Conservation (phyloP, 1,140 invertebrate species). For the Pentalonia nigronervosa region DNA sequence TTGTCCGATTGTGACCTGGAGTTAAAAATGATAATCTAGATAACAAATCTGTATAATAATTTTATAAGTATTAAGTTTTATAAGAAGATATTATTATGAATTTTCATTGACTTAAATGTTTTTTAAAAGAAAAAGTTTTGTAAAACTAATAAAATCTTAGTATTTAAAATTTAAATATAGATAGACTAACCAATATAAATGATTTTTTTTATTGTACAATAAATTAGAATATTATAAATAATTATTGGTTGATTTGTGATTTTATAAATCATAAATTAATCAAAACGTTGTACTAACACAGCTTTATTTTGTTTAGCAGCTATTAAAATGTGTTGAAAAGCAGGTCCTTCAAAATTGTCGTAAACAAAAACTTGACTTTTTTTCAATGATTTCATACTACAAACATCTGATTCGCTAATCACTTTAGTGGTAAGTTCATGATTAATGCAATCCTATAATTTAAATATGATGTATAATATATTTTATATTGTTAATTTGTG, state of each 20-base stretch:
- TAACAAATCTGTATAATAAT: not conserved
- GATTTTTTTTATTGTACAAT: not conserved
- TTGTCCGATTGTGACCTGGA: too few species aligned
- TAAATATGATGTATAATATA: not conserved
- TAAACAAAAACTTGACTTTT: slow-evolving; percentile 52
- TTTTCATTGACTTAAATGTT: too few species aligned
- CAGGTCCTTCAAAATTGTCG: slow-evolving; percentile 44
- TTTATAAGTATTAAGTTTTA: not conserved
- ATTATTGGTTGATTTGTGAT: not conserved
- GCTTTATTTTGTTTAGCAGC: slow-evolving; percentile 43
- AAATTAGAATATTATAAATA: not conserved
- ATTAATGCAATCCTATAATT: slow-evolving; percentile 35
- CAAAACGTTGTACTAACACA: slow-evolving; percentile 52
- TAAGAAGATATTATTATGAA: not conserved
- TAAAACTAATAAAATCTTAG: not conserved
- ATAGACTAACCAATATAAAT: not conserved
- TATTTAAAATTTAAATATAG: not conserved
- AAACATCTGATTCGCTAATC: slow-evolving; percentile 26
- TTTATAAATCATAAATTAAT: not conserved
- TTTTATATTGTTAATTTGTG: not conserved
- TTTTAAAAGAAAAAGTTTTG: not conserved
- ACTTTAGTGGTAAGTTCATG: slow-evolving; percentile 32
- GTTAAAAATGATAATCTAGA: too few species aligned
- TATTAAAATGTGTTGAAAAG: slow-evolving; percentile 24
- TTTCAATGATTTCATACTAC: slow-evolving; percentile 34